These are phyloP conservation scores for Microcebus lehilahytsara DNA, from an alignment of 2,113 vertebrate genomes.

Conservation along the genomic window DNA sequence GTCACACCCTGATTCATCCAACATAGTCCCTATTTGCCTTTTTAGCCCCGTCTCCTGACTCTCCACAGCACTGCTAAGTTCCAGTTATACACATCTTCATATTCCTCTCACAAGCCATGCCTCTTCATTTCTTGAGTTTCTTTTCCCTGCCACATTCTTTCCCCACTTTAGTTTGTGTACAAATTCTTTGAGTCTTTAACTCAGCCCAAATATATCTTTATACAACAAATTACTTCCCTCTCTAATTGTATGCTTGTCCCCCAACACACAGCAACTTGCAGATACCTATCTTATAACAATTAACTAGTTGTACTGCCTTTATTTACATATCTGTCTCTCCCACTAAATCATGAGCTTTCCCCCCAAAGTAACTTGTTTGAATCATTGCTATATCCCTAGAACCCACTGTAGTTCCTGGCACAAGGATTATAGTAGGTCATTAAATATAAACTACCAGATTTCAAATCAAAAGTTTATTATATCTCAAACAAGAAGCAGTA, in stretches of 20 bases:
- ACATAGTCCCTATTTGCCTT: not conserved
- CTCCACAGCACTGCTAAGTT: not conserved
- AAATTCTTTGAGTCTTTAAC: not conserved
- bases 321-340: not conserved
- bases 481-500: too few species aligned
- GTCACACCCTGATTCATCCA: not conserved
- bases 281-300: not conserved
- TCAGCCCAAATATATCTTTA: not conserved
- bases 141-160: not conserved
- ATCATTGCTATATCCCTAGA: not conserved
- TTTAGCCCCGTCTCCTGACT: fast-evolving
- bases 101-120: not conserved
- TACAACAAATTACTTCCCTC: not conserved
- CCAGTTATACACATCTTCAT: not conserved
- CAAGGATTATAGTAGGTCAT: not conserved
- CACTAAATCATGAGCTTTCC: not conserved
- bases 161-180: not conserved
- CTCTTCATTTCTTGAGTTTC: not conserved
- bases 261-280: not conserved
- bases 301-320: not conserved
- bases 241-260: not conserved
- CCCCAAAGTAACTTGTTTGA: not conserved
- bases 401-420: not conserved
- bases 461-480: too few species aligned
- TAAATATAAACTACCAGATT: too few species aligned